Conservation (phyloP, 2,888 invertebrate genomes). For the Thelaira solivaga region DNA sequence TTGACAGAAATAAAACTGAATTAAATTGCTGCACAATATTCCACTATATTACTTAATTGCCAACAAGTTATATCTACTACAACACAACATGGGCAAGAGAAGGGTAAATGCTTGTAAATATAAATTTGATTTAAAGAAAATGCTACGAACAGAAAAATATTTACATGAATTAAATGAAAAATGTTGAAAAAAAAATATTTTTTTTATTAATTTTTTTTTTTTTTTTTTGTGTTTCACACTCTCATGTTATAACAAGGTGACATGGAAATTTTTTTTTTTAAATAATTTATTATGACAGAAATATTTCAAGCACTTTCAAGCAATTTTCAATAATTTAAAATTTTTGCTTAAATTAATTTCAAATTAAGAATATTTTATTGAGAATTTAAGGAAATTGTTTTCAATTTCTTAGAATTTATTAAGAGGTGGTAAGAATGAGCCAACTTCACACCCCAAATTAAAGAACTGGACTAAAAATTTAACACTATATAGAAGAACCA, state of each 20-base stretch:
- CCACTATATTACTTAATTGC: slow-evolving; percentile 41
- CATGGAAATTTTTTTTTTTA: not conserved
- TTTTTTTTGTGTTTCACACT: not conserved
- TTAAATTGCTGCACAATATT: slow-evolving; percentile 43
- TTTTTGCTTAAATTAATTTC: not conserved
- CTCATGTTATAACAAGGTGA: slow-evolving; percentile 27
- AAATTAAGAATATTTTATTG: too few species aligned
- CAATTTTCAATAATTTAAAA: not conserved
- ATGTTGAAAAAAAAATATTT: too few species aligned
- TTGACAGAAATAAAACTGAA: slow-evolving; percentile 43
- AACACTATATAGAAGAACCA: too few species aligned
- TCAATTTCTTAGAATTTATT: too few species aligned
- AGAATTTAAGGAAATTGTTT: too few species aligned
- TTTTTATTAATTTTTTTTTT: too few species aligned
- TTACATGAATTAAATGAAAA: slow-evolving; percentile 4
- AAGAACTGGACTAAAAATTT: too few species aligned
- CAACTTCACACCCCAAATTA: too few species aligned
- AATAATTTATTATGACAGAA: not conserved
- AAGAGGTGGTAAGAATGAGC: too few species aligned
- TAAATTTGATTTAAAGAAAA: slow-evolving; percentile 37
- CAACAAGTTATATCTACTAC: slow-evolving; percentile 52
- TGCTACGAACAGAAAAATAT: slow-evolving; percentile 7
- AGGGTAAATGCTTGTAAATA: slow-evolving; percentile 5
- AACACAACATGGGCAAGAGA: slow-evolving; percentile 1
- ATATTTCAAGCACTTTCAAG: not conserved